Base-by-base conservation (phyloP, 2,888 invertebrate genomes). In the Acanthacorydalis orientalis region DNA sequence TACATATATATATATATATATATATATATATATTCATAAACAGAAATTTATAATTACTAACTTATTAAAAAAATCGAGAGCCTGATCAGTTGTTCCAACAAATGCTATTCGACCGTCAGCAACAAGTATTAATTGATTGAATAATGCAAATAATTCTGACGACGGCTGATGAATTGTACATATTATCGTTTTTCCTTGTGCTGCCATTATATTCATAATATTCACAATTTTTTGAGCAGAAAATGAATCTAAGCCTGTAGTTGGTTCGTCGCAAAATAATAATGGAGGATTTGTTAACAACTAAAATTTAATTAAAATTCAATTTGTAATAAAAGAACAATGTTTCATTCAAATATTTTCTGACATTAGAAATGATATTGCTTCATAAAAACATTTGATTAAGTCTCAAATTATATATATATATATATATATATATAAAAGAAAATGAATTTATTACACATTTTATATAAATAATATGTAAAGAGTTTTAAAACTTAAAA, bases 91-190 rank as follows among this genome's bases (percentile, higher is more conserved):
- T 1, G 78, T 74, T 0, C 93, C 95, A 53, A 86, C 78, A 56
- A 79, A 89, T 0, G 89, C 92, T 1, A 89, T 80, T 51, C 88
- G 72, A 1, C 95, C 93, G 59, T 91, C 89, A 16, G 90, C 84
- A 51, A 95, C 68, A 39, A 95, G 66, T 51, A 93, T 77, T 32
- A 77, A 62, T 53, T 77, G 75, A 58, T 89, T 82, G 60, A 93
- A 93, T 68, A 85, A 75, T 1, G 81, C 78, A 64, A 90, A 89
- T 49, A 88, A 68, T 57, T 89, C 86, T 0, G 88, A 87, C 4
- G 88, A 88, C 0, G 95, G 93, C 66, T 95, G 93, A 65, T 95
- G 95, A 55, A 95, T 93, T 15, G 93, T 93, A 61, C 90, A 90
- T 48, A 93, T 70, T 35, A 95, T 81, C 0, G 91, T 90, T 64